phyloP scores from a whole-genome alignment of 1,140 invertebrate species.

The Sitobion miscanthi region DNA sequence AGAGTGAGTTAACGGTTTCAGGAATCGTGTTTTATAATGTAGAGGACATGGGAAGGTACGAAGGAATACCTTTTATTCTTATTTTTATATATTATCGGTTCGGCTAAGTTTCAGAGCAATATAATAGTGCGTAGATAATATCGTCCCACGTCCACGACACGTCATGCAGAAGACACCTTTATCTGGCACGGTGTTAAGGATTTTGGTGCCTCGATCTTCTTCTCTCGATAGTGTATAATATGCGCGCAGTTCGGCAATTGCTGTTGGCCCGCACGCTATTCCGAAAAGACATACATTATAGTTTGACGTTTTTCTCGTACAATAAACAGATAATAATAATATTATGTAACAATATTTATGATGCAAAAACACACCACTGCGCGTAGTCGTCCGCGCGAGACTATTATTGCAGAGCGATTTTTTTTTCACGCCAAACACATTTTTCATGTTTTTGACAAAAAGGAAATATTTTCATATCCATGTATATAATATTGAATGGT shows the following conservation, averaged over 20 bases:
- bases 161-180: not conserved
- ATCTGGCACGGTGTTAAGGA: not conserved
- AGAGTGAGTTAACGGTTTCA: too few relatives aligned
- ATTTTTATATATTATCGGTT: not conserved
- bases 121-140: not conserved
- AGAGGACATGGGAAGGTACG: too few relatives aligned
- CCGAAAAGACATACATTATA: not conserved
- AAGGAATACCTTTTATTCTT: not conserved
- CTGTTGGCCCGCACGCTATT: not conserved
- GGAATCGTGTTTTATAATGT: too few relatives aligned
- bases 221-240: not conserved
- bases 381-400: not conserved
- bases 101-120: not conserved
- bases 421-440: not conserved
- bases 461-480: not conserved
- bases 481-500: not conserved
- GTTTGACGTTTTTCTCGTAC: constrained; percentile 9
- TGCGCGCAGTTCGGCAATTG: not conserved
- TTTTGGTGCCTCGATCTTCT: not conserved
- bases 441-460: constrained; percentile 10
- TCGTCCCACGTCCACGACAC: not conserved
- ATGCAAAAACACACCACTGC: not conserved
- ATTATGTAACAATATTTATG: not conserved
- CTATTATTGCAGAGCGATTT: not conserved
- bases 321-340: constrained; percentile 15